Evolutionary conservation across 1,140 invertebrate genomes (phyloP).

Genomic region (Drosophila parvula): DNA sequence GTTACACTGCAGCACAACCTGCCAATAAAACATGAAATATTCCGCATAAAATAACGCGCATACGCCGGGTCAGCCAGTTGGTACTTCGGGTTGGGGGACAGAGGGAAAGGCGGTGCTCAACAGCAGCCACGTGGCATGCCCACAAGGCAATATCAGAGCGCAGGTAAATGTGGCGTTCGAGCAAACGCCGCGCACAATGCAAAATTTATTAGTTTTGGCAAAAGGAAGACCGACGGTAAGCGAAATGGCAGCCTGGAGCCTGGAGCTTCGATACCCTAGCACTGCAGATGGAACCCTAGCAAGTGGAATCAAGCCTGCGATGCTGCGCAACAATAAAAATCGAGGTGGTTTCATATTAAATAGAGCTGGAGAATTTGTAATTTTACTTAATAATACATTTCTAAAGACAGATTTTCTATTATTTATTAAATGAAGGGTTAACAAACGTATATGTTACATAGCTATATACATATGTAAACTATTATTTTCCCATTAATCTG

Average conservation of each 20-base stretch:
- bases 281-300: neutral
- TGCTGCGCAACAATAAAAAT: neutral
- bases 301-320: neutral
- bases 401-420: too few relatives aligned
- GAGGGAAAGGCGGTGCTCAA: neutral
- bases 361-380: too few relatives aligned
- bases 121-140: conserved; percentile 6
- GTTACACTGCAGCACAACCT: conserved; percentile 7
- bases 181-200: conserved; percentile 21
- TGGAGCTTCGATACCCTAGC: neutral
- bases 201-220: conserved; percentile 24
- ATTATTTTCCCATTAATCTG: neutral
- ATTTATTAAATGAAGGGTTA: too few relatives aligned
- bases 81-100: neutral
- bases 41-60: conserved; percentile 19
- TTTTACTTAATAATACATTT: too few relatives aligned
- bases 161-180: conserved; percentile 19
- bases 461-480: too few relatives aligned
- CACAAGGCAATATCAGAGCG: conserved; percentile 5
- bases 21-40: conserved; percentile 21
- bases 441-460: too few relatives aligned
- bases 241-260: conserved; percentile 8
- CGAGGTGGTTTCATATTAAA: too few relatives aligned
- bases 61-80: conserved; percentile 15
- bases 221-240: conserved; percentile 9